Evolutionary conservation across 2,888 invertebrate species (phyloP), one percentile per base, ranked within the genome.

Genomic region (Anaspis maculata): DNA sequence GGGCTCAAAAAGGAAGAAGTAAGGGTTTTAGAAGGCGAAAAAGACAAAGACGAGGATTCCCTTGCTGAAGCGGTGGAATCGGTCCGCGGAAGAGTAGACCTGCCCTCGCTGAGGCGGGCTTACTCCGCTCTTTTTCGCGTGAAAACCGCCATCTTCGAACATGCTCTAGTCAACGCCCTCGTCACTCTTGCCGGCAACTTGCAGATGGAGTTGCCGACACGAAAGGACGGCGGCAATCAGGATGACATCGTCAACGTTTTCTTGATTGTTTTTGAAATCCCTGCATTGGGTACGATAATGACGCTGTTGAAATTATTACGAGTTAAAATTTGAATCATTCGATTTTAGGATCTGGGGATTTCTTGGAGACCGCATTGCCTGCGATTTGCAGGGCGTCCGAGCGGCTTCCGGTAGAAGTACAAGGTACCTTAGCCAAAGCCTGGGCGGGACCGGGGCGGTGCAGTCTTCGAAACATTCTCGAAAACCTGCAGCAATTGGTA

Each of bases 21-120:
- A n/a, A 67, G 82, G 31, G 73, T 77, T 4, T 64, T 83, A 36
- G 83, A 83, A 59, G 79, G 77, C 30, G 90, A 91, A 59, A 76
- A 79, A 44, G 91, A 92, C 51, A 91, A 91, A 66, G 91, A 91
- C 57, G 80, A 83, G 51, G 90, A 91, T 54, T 79, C 83, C 51
- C 73, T 77, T 38, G 69, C 41, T 61, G 76, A 56, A 9, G 46
- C 56, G 6, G 61, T 61, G 35, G 29, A 27, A 7, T 52, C 51
- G 13, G 54, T 46, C 13, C 22, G 55, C n/a, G 40, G 41, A 1
- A 73, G 68, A 13, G 70, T 88, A n/a, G 88, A 89, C 62, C 71
- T 86, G 29, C 70, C 72, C 0, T 73, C 84, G 1, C 75, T 87
- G 48, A 71, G 81, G 37, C 69, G 83, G 58, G 78, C 83, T 6